Conservation (phyloP, 2,797 vertebrate species). For the Myotis planiceps region DNA sequence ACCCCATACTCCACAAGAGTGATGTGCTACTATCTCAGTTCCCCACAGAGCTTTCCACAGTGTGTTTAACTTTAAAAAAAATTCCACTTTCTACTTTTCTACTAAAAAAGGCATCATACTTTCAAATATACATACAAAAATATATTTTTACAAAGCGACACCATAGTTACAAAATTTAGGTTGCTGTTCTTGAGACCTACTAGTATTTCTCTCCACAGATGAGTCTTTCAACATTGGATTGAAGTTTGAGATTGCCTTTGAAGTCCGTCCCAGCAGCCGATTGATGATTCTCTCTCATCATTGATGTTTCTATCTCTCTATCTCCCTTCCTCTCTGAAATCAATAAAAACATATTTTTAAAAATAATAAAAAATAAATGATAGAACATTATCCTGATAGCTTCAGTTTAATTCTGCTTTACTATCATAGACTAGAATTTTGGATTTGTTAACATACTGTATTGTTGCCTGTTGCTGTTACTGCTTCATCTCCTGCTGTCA, state of each 20-base stretch:
- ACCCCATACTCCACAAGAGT: neutral
- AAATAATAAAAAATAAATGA: neutral
- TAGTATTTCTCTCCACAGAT: conserved; percentile 85
- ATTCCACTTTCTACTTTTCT: conserved; percentile 20
- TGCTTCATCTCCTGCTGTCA: neutral
- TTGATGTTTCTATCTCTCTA: too few relatives aligned
- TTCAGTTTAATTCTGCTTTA: neutral
- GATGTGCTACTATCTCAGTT: neutral
- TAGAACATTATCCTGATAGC: neutral
- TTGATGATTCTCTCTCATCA: too few relatives aligned
- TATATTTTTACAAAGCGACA: neutral
- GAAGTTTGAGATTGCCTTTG: conserved; percentile 94
- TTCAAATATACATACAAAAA: neutral
- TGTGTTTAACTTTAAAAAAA: neutral
- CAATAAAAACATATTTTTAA: too few relatives aligned
- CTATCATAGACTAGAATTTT: neutral
- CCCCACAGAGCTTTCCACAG: neutral
- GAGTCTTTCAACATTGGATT: conserved; percentile 92
- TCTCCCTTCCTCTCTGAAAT: too few relatives aligned
- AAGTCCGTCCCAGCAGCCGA: conserved; percentile 90
- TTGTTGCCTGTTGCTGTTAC: neutral
- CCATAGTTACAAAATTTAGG: neutral
- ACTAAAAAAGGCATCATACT: conserved; percentile 46
- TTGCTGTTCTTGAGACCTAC: conserved; percentile 28
- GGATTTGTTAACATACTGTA: neutral